These are phyloP conservation scores for Trialeurodes vaporariorum DNA, from an alignment of 1,140 invertebrate species.

Conservation along the genomic window DNA sequence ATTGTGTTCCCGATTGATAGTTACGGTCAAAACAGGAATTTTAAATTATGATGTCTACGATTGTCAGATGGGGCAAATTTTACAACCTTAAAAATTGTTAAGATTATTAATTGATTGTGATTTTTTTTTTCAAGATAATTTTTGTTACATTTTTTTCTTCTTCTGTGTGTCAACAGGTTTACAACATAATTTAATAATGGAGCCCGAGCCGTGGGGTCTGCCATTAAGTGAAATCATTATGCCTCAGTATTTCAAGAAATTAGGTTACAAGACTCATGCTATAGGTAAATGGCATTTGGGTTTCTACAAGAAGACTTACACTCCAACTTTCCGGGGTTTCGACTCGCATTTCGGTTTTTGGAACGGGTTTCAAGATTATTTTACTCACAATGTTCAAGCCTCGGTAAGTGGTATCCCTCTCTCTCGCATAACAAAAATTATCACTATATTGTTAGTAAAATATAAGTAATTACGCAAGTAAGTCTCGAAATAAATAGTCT, in stretches of 20 bases:
- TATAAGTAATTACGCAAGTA: too few species aligned
- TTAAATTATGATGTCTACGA: too few species aligned
- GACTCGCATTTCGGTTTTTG: constrained; percentile 72
- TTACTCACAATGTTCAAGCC: constrained; percentile 48
- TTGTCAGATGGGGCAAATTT: too few species aligned
- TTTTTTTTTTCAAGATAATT: too few species aligned
- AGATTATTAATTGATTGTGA: background rate
- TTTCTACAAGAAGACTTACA: constrained; percentile 51
- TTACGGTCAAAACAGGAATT: too few species aligned
- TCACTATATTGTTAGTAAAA: too few species aligned
- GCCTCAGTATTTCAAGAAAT: constrained; percentile 58
- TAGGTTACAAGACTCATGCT: constrained; percentile 66
- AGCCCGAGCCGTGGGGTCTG: constrained; percentile 56
- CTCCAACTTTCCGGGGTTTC: constrained; percentile 70
- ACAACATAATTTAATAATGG: constrained; percentile 61
- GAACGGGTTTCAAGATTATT: constrained; percentile 70
- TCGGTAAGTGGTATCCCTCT: constrained; percentile 43
- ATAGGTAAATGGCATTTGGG: constrained; percentile 87
- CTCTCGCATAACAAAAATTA: too few species aligned
- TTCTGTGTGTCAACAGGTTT: constrained; percentile 42
- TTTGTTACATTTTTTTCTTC: too few species aligned
- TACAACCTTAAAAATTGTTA: background rate
- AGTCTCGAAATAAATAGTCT: too few species aligned
- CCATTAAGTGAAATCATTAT: constrained; percentile 54
- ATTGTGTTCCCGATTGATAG: too few species aligned